A percentile compares a stretch with the other conserved stretches of the same genome.
Evolutionary conservation across 1,140 invertebrate species (phyloP).

Genomic region (Caenorhabditis tropicalis): DNA sequence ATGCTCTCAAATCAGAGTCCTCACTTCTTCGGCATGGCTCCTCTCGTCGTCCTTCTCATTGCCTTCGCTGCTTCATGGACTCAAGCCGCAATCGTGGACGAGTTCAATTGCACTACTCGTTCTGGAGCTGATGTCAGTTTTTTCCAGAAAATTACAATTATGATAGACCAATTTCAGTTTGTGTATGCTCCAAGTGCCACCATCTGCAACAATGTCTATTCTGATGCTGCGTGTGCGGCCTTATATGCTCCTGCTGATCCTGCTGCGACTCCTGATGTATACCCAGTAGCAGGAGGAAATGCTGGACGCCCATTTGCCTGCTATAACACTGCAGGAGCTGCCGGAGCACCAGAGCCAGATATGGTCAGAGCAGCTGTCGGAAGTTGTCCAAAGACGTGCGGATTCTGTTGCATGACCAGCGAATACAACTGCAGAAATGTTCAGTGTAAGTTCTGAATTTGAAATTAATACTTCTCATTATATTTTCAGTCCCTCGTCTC

Average conservation of each 20-base stretch:
- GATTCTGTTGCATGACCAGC: conserved; percentile 9
- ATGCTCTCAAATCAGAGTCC: too few species aligned
- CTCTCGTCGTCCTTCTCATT: too few species aligned
- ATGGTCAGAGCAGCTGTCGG: not conserved
- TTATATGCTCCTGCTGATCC: not conserved
- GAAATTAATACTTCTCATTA: not conserved
- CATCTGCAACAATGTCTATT: not conserved
- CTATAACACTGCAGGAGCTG: not conserved
- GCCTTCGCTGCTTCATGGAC: too few species aligned
- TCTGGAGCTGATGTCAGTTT: not conserved
- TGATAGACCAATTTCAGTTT: not conserved
- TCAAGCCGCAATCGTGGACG: not conserved
- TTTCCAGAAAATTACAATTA: not conserved
- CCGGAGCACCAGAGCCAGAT: not conserved
- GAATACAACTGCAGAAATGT: not conserved
- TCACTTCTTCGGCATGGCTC: too few species aligned
- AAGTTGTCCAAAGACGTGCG: conserved; percentile 16
- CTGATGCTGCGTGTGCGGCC: not conserved
- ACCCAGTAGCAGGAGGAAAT: not conserved
- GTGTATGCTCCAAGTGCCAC: not conserved
- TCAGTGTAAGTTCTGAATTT: not conserved
- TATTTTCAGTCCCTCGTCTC: conserved; percentile 29
- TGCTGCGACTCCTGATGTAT: not conserved
- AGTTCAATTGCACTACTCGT: not conserved
- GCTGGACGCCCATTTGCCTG: not conserved